Evolutionary conservation across 2,797 vertebrate species (phyloP).

Genomic region (Podarcis lilfordi): DNA sequence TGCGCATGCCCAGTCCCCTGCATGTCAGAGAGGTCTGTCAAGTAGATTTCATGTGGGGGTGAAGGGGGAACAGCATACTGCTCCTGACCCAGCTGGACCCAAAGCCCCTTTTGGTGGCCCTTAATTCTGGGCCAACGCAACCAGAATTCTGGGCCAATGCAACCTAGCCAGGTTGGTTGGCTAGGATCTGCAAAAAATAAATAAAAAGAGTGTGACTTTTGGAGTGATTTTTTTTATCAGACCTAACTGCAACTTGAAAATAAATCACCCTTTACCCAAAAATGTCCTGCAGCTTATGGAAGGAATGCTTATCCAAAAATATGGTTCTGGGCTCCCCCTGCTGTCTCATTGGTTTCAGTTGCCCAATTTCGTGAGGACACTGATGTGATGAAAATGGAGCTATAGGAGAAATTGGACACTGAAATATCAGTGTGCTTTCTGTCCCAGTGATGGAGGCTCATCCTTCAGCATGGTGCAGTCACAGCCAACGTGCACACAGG

Average conservation of each 20-base stretch:
- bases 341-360: neutral
- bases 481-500: neutral
- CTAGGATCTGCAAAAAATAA: neutral
- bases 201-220: neutral
- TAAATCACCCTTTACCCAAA: conserved; percentile 5
- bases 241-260: conserved; percentile 12
- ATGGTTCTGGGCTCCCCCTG: conserved; percentile 56
- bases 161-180: neutral
- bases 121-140: neutral
- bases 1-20: neutral
- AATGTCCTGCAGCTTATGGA: conserved; percentile 51
- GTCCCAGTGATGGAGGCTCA: no score
- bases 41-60: neutral
- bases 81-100: neutral
- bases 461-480: neutral
- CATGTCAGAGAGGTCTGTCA: neutral
- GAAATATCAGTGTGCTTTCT: no score
- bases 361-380: accelerated
- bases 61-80: no score
- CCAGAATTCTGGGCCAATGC: neutral
- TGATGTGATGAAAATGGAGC: no score
- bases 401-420: no score
- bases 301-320: neutral
- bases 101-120: neutral
- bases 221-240: no score